These are phyloP conservation scores for Glyphotaelius pellucidus DNA, from an alignment of 2,888 invertebrate species.

Conservation along the genomic window DNA sequence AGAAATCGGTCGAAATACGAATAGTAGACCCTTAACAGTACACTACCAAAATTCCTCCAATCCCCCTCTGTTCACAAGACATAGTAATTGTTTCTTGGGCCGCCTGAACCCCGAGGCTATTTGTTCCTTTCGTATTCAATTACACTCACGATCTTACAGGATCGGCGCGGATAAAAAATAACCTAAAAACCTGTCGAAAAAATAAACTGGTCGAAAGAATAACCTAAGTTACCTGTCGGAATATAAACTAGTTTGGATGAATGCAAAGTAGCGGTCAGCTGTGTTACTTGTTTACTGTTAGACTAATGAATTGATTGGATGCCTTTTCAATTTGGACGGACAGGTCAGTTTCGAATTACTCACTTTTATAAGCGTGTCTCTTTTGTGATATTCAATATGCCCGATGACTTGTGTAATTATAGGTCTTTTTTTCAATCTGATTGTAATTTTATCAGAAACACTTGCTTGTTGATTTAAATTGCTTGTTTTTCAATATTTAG, in stretches of 20 bases:
- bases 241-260: not conserved
- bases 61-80: constrained; percentile 46
- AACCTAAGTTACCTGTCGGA: constrained; percentile 4
- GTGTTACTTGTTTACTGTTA: constrained; percentile 34
- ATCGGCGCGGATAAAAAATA: constrained; percentile 48
- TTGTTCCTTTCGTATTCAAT: constrained; percentile 66
- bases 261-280: constrained; percentile 24
- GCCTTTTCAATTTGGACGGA: not conserved
- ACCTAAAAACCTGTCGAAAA: constrained; percentile 21
- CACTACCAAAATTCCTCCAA: not conserved
- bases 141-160: constrained; percentile 63
- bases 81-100: constrained; percentile 62
- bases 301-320: constrained; percentile 30
- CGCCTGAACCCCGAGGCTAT: constrained; percentile 62
- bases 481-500: not conserved
- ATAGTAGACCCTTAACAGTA: not conserved
- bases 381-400: constrained; percentile 22
- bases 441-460: not conserved
- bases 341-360: constrained; percentile 31
- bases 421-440: not conserved
- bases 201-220: constrained; percentile 23
- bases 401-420: not conserved
- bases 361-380: not conserved
- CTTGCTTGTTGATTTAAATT: not conserved
- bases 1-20: no score